Conservation (phyloP, 2,888 invertebrate genomes). For the Cyclophora albipunctata region DNA sequence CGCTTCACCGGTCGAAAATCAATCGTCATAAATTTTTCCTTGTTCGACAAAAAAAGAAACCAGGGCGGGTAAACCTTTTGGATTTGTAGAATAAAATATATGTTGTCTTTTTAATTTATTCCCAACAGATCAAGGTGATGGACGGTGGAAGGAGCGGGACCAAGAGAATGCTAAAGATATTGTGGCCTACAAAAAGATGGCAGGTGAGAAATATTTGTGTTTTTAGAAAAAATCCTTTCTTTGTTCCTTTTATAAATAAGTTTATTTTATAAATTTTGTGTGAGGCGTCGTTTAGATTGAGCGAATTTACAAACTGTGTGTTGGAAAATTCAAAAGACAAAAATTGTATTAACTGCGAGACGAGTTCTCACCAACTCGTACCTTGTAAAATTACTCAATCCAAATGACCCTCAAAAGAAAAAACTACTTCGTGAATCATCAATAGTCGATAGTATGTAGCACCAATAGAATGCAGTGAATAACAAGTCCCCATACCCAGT, state of each 20-base stretch:
- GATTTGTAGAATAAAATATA: constrained; percentile 17
- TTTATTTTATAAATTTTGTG: too few relatives aligned
- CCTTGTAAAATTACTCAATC: too few relatives aligned
- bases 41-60: constrained; percentile 33
- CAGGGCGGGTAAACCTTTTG: constrained; percentile 21
- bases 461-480: too few relatives aligned
- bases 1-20: constrained; percentile 25
- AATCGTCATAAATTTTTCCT: constrained; percentile 26
- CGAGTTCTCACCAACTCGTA: too few relatives aligned
- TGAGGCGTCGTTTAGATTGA: too few relatives aligned
- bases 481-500: too few relatives aligned
- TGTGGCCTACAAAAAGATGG: constrained; percentile 39
- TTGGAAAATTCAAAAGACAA: too few relatives aligned
- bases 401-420: too few relatives aligned
- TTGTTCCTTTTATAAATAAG: background rate
- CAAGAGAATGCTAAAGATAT: constrained; percentile 32
- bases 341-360: too few relatives aligned
- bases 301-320: too few relatives aligned
- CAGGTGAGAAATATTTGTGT: constrained; percentile 34
- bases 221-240: background rate
- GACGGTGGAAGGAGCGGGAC: constrained; percentile 55
- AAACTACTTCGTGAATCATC: too few relatives aligned
- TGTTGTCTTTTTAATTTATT: constrained; percentile 35
- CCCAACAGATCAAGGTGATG: constrained; percentile 54
- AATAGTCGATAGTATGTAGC: too few relatives aligned